Evolutionary conservation across 2,113 vertebrate species (phyloP).

Genomic region (Sebastes fasciatus): DNA sequence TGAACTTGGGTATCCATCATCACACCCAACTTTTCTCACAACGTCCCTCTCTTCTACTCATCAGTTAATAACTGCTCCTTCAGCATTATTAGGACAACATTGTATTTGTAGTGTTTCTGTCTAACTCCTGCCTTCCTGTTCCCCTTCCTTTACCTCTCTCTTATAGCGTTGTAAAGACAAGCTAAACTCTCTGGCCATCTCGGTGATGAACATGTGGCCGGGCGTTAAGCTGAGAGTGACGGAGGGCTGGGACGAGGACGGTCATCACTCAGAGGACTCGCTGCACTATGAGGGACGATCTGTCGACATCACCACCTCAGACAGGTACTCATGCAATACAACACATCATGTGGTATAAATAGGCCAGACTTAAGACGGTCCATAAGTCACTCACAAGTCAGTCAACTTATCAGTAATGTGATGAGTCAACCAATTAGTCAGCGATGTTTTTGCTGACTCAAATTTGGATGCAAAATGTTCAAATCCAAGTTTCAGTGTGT

Average conservation of each 20-base stretch:
- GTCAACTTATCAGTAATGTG: conserved; percentile 15
- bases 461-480: neutral
- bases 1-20: neutral
- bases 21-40: neutral
- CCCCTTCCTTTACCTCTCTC: neutral
- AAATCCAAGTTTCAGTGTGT: neutral
- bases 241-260: conserved; percentile 95
- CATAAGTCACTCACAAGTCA: neutral
- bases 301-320: conserved; percentile 94
- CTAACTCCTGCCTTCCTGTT: conserved; percentile 2
- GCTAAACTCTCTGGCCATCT: conserved; percentile 96
- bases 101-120: conserved; percentile 29
- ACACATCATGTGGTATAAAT: neutral
- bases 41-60: neutral
- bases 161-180: conserved; percentile 97
- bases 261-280: conserved; percentile 92
- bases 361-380: neutral
- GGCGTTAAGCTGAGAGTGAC: conserved; percentile 94
- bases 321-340: conserved; percentile 69
- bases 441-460: neutral
- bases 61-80: neutral
- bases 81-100: conserved; percentile 90
- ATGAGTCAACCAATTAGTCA: conserved; percentile 4
- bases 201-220: conserved; percentile 96
- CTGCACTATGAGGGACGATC: conserved; percentile 94